Evolutionary conservation across 1,140 invertebrate genomes (phyloP).

Genomic region (Campoletis sonorensis): DNA sequence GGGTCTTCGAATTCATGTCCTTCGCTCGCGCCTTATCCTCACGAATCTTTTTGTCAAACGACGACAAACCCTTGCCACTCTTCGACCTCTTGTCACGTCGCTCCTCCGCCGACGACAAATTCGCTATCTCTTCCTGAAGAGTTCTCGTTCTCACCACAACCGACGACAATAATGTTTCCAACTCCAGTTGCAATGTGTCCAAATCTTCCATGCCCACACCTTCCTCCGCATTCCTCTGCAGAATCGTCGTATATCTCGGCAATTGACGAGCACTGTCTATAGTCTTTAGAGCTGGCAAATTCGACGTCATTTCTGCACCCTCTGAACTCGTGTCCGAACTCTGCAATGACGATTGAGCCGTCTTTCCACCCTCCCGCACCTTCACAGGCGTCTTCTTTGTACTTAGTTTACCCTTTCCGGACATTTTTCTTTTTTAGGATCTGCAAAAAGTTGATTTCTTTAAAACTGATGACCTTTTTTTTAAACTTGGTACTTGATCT

Average conservation of each 20-base stretch:
- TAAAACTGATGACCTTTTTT: no score
- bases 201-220: slow-evolving; percentile 88
- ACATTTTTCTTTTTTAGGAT: slow-evolving; percentile 65
- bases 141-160: slow-evolving; percentile 86
- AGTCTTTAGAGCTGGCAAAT: slow-evolving; percentile 73
- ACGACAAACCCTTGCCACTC: slow-evolving; percentile 73
- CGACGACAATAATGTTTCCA: slow-evolving; percentile 91
- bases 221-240: slow-evolving; percentile 80
- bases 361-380: slow-evolving; percentile 69
- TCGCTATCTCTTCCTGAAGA: slow-evolving; percentile 86
- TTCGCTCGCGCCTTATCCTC: slow-evolving; percentile 77
- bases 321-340: slow-evolving; percentile 63
- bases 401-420: slow-evolving; percentile 75
- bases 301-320: slow-evolving; percentile 58
- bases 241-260: slow-evolving; percentile 77
- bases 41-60: slow-evolving; percentile 76
- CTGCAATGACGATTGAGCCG: slow-evolving; percentile 58
- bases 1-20: slow-evolving; percentile 69
- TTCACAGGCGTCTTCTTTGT: slow-evolving; percentile 72
- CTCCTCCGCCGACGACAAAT: slow-evolving; percentile 83
- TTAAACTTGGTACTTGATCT: no score
- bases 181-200: slow-evolving; percentile 89
- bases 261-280: slow-evolving; percentile 77
- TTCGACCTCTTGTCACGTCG: slow-evolving; percentile 82
- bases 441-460: background rate